A percentile compares a stretch with the other conserved stretches of the same genome.
phyloP scores from a whole-genome alignment of 2,888 invertebrate species.

The Stomorhina lunata region DNA sequence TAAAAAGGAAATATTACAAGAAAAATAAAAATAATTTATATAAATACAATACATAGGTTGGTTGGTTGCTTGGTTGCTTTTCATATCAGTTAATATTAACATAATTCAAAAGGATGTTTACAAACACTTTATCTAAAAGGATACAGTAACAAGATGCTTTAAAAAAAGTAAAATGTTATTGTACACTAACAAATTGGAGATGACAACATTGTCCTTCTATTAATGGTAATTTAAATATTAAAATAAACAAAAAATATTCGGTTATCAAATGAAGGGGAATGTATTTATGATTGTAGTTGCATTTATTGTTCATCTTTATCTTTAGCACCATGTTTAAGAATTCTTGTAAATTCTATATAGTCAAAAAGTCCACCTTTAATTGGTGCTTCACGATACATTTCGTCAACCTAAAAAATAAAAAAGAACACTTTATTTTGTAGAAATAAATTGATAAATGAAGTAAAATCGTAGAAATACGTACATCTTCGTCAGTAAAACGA shows the following conservation, averaged over 20 bases:
- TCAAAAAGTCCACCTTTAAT: constrained; percentile 95
- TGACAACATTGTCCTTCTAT: constrained; percentile 28
- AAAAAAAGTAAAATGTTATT: background rate
- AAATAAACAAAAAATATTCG: constrained; percentile 22
- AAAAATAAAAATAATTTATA: constrained; percentile 2
- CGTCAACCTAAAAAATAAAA: constrained; percentile 86
- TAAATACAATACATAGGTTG: background rate
- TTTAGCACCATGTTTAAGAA: constrained; percentile 99
- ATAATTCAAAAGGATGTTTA: background rate
- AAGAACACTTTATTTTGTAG: background rate
- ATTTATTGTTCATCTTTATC: constrained; percentile 93
- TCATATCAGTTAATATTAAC: background rate
- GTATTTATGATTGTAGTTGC: constrained; percentile 1
- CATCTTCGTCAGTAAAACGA: constrained; percentile 96
- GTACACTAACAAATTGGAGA: background rate
- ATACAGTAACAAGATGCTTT: constrained; percentile 6
- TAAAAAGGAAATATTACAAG: constrained; percentile 6
- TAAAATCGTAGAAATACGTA: constrained; percentile 65
- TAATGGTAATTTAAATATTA: constrained; percentile 10
- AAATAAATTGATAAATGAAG: background rate
- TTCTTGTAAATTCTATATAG: constrained; percentile 98
- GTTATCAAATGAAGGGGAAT: constrained; percentile 52
- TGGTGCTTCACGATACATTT: constrained; percentile 99
- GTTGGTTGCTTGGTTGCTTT: background rate
- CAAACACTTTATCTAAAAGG: background rate